A percentile compares a stretch with the other conserved stretches of the same genome.
Conservation (phyloP, 2,797 vertebrate species). For the Falco naumanni region DNA sequence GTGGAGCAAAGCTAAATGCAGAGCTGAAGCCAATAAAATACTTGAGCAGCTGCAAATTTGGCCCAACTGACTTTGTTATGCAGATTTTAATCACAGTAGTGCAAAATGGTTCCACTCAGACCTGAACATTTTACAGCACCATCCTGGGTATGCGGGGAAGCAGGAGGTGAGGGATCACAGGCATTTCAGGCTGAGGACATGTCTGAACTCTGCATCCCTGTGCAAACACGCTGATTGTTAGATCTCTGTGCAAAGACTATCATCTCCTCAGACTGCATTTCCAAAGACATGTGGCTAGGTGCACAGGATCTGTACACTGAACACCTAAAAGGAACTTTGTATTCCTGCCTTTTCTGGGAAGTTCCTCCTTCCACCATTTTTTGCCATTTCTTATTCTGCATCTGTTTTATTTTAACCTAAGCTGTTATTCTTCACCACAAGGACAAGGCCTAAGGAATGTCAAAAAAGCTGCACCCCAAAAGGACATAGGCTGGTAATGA, state of each 20-base stretch:
- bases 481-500: neutral
- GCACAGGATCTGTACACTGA: fast-evolving
- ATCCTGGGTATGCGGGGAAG: neutral
- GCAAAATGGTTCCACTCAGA: neutral
- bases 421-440: neutral
- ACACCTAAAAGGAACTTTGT: neutral
- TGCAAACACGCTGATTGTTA: neutral
- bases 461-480: neutral
- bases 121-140: fast-evolving
- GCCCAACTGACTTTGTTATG: neutral
- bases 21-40: constrained; percentile 5
- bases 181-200: neutral
- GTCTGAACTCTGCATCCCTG: neutral
- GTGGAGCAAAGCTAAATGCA: neutral
- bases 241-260: neutral
- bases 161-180: neutral
- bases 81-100: constrained; percentile 10
- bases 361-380: neutral
- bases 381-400: neutral
- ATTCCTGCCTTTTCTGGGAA: neutral
- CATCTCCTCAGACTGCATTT: neutral
- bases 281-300: neutral
- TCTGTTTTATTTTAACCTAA: neutral
- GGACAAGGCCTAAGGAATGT: neutral
- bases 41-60: constrained; percentile 19